These are phyloP conservation scores for Dermatophagoides farinae DNA, from an alignment of 1,140 invertebrate species.

Conservation along the genomic window DNA sequence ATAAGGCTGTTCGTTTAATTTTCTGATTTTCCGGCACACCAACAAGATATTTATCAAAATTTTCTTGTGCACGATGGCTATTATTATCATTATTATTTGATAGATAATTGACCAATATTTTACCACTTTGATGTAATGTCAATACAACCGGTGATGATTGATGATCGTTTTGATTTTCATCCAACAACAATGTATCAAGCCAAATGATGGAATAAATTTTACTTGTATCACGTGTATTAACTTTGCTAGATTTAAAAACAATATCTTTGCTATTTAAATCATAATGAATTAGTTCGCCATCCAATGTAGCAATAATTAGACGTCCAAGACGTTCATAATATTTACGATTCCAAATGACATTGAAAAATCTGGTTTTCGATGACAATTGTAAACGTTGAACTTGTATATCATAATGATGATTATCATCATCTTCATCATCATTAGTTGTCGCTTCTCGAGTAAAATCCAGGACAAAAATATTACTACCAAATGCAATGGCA, in stretches of 20 bases:
- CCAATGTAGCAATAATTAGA: conserved; percentile 12
- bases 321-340: conserved; percentile 11
- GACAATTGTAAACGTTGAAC: neutral
- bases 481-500: neutral
- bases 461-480: neutral
- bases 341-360: conserved; percentile 17
- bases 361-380: conserved; percentile 14
- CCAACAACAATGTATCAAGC: neutral
- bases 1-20: neutral
- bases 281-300: conserved; percentile 11
- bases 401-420: neutral
- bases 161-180: neutral
- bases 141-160: neutral
- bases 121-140: neutral
- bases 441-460: neutral
- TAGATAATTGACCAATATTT: neutral
- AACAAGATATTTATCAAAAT: neutral
- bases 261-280: neutral
- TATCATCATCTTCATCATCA: neutral
- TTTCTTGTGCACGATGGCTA: neutral
- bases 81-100: neutral
- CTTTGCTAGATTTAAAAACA: neutral
- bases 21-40: neutral
- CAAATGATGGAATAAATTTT: conserved; percentile 1
- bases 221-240: neutral